phyloP scores from a whole-genome alignment of 2,888 invertebrate genomes.

The Villa cingulata region DNA sequence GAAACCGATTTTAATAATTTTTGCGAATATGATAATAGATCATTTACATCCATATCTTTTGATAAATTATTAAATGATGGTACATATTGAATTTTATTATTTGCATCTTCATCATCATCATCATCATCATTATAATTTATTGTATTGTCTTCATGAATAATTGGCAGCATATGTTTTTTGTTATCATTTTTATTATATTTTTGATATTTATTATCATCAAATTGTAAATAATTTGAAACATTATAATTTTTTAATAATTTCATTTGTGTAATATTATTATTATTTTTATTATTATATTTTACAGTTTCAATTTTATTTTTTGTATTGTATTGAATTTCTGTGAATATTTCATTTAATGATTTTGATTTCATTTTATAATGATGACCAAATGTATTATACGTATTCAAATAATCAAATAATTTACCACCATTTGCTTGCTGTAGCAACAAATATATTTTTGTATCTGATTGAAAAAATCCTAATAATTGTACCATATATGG shows the following conservation, averaged over 20 bases:
- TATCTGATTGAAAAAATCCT: conserved; percentile 33
- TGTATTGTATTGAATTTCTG: conserved; percentile 13
- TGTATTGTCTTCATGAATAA: background rate
- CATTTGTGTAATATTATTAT: background rate
- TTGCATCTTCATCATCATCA: background rate
- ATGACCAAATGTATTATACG: conserved; percentile 20
- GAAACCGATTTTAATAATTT: conserved; percentile 31
- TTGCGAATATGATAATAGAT: conserved; percentile 30
- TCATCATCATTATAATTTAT: background rate
- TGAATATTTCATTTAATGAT: conserved; percentile 24
- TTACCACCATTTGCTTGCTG: conserved; percentile 32
- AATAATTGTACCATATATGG: conserved; percentile 33
- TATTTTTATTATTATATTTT: background rate
- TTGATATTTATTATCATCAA: conserved; percentile 1
- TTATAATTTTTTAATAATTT: background rate
- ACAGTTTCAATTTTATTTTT: too few relatives aligned
- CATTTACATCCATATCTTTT: conserved; percentile 23
- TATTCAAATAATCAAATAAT: conserved; percentile 29
- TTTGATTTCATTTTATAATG: conserved; percentile 5
- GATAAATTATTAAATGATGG: conserved; percentile 16
- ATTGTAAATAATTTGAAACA: background rate
- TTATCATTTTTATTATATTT: background rate
- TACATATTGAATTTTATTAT: conserved; percentile 13
- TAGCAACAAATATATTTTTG: conserved; percentile 31
- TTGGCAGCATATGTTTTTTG: background rate